Evolutionary conservation across 2,797 vertebrate genomes (phyloP), one percentile per base, ranked within the genome.

Genomic region (Otolemur crassicaudatus): DNA sequence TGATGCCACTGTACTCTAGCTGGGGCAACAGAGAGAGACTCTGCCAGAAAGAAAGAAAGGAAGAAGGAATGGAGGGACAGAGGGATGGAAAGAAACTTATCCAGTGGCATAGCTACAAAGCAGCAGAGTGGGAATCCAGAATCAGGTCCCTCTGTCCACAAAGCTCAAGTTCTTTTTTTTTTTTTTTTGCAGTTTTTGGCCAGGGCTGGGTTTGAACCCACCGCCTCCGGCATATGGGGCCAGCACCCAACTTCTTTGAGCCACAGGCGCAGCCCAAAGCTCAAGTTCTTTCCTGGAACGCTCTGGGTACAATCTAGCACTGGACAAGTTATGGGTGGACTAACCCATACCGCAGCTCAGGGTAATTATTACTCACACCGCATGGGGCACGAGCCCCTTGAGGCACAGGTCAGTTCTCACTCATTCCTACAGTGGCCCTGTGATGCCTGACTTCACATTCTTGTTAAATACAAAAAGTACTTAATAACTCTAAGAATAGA

Each of bases 341-440:
- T 40, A 2, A 11, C 14, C 20, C 14, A 17, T 16, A 11, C 1
- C 17, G 34, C 6, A 25, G 34, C 75, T 37, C 65, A 3, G 53
- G 10, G 16, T 29, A 9, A n/a, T 79, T 46, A 34, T n/a, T 29
- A 10, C n/a, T 23, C 69, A 37, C 7, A 11, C 13, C 8, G 0
- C 4, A 4, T 5, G 13, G 58, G 25, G 23, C 12, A 2, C 11
- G 7, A n/a, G 25, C 13, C 65, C 60, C 25, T n/a, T 8, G 56
- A 17, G 40, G 19, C 13, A 49, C 14, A 23, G 0, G 20, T 1
- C 9, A 0, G 12, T 40, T 83, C 81, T 65, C 43, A 5, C 7
- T 12, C 31, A 22, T 61, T 8, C 29, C 31, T 9, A 3, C 17
- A 25, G 2, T 6, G 53, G 7, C 16, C 29, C 29, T 1, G 0